These are phyloP conservation scores for Myathropa florea DNA, from an alignment of 2,888 invertebrate species.

Conservation along the genomic window DNA sequence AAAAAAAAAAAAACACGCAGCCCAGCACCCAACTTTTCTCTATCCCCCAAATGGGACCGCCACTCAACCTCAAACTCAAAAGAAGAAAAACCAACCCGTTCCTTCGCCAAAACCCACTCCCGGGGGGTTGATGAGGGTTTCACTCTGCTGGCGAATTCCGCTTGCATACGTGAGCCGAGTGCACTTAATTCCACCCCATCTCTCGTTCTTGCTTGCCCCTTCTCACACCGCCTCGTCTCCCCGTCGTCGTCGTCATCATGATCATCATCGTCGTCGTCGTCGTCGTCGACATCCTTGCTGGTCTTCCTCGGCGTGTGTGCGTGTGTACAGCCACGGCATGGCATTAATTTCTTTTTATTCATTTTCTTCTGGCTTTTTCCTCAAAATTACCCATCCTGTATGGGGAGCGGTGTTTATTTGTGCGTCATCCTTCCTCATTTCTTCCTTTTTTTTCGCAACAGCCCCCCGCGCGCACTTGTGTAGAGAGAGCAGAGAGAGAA, in stretches of 20 bases:
- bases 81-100: neutral
- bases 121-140: conserved; percentile 14
- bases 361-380: conserved; percentile 23
- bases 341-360: conserved; percentile 54
- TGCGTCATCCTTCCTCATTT: neutral
- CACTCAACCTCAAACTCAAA: neutral
- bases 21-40: conserved; percentile 16
- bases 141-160: conserved; percentile 52
- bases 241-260: conserved; percentile 6
- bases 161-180: conserved; percentile 63
- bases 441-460: neutral
- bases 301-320: neutral
- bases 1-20: neutral
- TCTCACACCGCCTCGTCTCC: neutral
- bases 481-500: conserved; percentile 17
- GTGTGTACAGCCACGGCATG: neutral
- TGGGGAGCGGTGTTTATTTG: conserved; percentile 4
- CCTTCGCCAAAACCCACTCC: neutral
- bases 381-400: conserved; percentile 39
- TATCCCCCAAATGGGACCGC: neutral
- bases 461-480: neutral
- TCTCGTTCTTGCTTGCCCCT: conserved; percentile 1
- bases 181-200: conserved; percentile 42
- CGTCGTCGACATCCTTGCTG: neutral
- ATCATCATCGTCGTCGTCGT: neutral